A percentile compares a stretch with the other conserved stretches of the same genome.
Conservation (phyloP, 35 echinoderm and acorn worm species). For the Chiridota heheva region DNA sequence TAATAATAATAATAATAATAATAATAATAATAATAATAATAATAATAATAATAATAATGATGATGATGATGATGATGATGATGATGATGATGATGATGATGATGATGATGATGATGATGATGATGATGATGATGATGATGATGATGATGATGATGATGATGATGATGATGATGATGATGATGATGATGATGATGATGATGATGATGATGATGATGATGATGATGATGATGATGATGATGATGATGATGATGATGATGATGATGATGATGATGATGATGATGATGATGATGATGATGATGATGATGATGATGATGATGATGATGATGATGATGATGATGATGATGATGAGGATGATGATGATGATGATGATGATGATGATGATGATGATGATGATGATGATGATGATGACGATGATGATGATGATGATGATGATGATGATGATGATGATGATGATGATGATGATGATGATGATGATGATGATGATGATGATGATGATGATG, state of each 20-base stretch:
- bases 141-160: not conserved
- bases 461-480: not conserved
- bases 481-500: not conserved
- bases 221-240: not conserved
- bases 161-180: not conserved
- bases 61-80: not conserved
- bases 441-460: conserved; percentile 9
- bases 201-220: not conserved
- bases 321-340: not conserved
- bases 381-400: conserved; percentile 6
- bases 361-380: not conserved
- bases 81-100: conserved; percentile 9
- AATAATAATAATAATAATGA: not conserved
- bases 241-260: not conserved
- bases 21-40: no score
- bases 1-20: no score
- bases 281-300: conserved; percentile 8
- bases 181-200: not conserved
- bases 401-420: conserved; percentile 1
- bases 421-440: conserved; percentile 8
- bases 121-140: not conserved
- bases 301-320: conserved; percentile 8
- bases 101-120: conserved; percentile 8
- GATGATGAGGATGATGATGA: no score
- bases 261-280: not conserved